These are phyloP conservation scores for Aplysia californica DNA, from an alignment of 1,140 invertebrate genomes.

Conservation along the genomic window DNA sequence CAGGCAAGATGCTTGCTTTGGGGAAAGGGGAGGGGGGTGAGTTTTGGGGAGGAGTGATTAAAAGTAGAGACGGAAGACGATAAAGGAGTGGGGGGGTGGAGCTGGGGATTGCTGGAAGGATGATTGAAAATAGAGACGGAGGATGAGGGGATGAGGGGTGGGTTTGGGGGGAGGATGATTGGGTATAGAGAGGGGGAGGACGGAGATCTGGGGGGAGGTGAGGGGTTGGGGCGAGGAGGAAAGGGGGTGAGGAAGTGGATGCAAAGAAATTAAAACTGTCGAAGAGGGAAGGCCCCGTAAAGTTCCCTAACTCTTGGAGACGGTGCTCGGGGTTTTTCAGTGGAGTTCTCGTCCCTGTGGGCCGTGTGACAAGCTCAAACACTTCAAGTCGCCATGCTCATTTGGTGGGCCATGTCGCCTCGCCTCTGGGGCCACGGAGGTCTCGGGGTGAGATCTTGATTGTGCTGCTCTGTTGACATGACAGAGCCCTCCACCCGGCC, in stretches of 20 bases:
- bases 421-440: neutral
- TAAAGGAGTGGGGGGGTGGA: too few species aligned
- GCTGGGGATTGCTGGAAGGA: neutral
- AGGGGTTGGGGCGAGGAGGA: neutral
- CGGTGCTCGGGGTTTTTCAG: neutral
- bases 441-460: slow-evolving; percentile 17
- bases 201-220: neutral
- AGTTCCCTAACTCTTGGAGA: too few species aligned
- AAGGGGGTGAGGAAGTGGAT: neutral
- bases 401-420: slow-evolving; percentile 11
- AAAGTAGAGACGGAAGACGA: neutral
- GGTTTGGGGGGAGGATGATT: neutral
- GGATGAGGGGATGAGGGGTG: neutral
- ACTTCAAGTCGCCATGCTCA: slow-evolving; percentile 2
- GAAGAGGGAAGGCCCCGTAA: too few species aligned
- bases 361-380: slow-evolving; percentile 14
- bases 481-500: slow-evolving; percentile 1
- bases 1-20: neutral
- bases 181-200: neutral
- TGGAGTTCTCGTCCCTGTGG: neutral
- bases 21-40: too few species aligned
- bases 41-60: neutral
- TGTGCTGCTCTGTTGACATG: slow-evolving; percentile 19
- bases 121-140: neutral
- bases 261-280: too few species aligned